Evolutionary conservation across 1,140 invertebrate species (phyloP), one percentile per base, ranked within the genome.

Genomic region (Vanessa atalanta): DNA sequence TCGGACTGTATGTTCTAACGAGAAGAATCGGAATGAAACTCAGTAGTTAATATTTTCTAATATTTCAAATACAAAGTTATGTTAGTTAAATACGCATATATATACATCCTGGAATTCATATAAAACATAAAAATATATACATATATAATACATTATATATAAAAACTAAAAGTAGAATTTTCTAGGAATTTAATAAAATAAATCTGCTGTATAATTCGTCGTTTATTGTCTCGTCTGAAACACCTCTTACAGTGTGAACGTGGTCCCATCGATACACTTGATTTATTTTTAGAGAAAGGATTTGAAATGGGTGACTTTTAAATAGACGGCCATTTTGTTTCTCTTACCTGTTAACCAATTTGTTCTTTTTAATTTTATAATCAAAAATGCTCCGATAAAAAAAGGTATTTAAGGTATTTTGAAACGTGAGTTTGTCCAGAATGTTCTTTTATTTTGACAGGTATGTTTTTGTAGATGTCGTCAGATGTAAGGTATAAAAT

Each of bases 271-370:
- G 51, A 69, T 66, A 60, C 64, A 65, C 71, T 72, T 72, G 71
- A 72, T 66, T 60, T 72, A 72, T 72, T 72, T 72, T 66, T 67
- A 57, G 43, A 72, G 71, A 66, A 72, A 60, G 51, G 71, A 67
- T 66, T 60, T 65, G 55, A 66, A 72, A 60, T 72, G 53, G 71
- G 20, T 26, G 67, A 69, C 55, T 60, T 69, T 57, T 55, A 67
- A 68, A 60, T 69, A 60, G 67, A 20, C 67, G 37, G 55, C 67
- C 55, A 60, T 69, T 43, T 69, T 69, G 53, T 69, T 61, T 55
- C 31, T 50, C 8, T 9, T 53, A 57, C 37, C 15, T 68, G 50
- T 26, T 55, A 20, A 4, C 37, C 4, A 43, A 23, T 12, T 16
- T 12, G 43, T 57, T 43, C 57, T 61, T 61, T 57, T 23, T 23